Evolutionary conservation across 2,888 invertebrate genomes (phyloP), one percentile per base, ranked within the genome.

Genomic region (Sphaerophoria taeniata): DNA sequence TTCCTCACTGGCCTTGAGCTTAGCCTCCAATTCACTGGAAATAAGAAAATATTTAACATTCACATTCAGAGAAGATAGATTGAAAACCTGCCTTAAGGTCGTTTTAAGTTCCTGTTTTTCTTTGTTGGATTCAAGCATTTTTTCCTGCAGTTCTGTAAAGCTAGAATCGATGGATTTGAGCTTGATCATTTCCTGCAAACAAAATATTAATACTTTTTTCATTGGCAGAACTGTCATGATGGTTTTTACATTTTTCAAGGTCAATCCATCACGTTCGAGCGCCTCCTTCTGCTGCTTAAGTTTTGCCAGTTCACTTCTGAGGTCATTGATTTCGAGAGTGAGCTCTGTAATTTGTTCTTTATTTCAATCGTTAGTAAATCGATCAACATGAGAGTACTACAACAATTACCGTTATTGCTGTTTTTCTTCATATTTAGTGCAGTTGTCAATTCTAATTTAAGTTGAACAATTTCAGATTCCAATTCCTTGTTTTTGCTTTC

Each of bases 331-430:
- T 45, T 80, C 72, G 11, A 56, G 36, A 0, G 72, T 47, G 11
- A 67, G 49, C 11, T 75, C 67, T 7, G 9, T n/a, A 6, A 45
- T 60, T 69, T 72, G 76, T 49, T 80, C 84, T 85, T 2, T 56
- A 70, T 16, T 24, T 36, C 4, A 34, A 47, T 43, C 0, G 9
- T 43, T 0, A 43, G 6, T 9, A 9, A 43, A 43, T 43, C 43
- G 12, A 43, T 43, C 12, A 12, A 43, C 39, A 39, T n/a, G n/a
- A 7, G 3, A 6, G 34, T 12, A n/a, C 3, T 9, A 5, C 16
- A 11, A 67, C 1, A 14, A 0, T 51, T 24, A 49, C 51, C 79
- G 5, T n/a, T 43, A 31, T 69, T 24, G 3, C 11, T 24, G 33
- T 33, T 5, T 6, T 75, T 60, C 0, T 34, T 24, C 0, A 0